phyloP scores from a whole-genome alignment of 2,113 vertebrate genomes.

The Xiphophorus hellerii region DNA sequence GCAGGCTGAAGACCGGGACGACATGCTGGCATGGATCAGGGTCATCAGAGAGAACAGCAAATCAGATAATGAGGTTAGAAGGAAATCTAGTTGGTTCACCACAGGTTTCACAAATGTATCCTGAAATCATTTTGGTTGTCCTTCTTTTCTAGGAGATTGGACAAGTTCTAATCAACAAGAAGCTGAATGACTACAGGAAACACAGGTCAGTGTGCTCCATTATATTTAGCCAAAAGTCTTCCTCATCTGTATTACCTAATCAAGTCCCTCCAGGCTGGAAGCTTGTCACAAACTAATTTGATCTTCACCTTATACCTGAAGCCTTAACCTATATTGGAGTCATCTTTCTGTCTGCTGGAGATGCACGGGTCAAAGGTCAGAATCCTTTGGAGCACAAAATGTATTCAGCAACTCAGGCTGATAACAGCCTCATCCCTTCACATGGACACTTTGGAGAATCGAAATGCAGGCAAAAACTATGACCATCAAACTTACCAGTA shows the following conservation, averaged over 20 bases:
- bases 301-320: too few species aligned
- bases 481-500: too few species aligned
- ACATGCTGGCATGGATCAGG: slow-evolving; percentile 98
- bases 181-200: slow-evolving; percentile 96
- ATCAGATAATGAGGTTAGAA: slow-evolving; percentile 92
- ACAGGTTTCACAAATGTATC: background rate
- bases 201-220: slow-evolving; percentile 70
- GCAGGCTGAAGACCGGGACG: slow-evolving; percentile 95
- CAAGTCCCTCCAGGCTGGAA: background rate
- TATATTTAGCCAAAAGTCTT: background rate
- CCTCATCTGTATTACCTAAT: background rate
- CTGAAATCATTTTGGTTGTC: background rate
- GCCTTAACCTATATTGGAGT: background rate
- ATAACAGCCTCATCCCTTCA: too few species aligned
- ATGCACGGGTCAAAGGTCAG: background rate
- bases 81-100: fast-evolving
- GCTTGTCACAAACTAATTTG: background rate
- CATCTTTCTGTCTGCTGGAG: background rate
- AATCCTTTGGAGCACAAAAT: too few species aligned
- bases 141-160: slow-evolving; percentile 85
- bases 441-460: too few species aligned
- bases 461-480: too few species aligned
- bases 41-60: slow-evolving; percentile 96
- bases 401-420: too few species aligned
- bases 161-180: slow-evolving; percentile 97